Evolutionary conservation across 2,113 vertebrate genomes (phyloP), one percentile per base, ranked within the genome.

Genomic region (Oreochromis spilurus): DNA sequence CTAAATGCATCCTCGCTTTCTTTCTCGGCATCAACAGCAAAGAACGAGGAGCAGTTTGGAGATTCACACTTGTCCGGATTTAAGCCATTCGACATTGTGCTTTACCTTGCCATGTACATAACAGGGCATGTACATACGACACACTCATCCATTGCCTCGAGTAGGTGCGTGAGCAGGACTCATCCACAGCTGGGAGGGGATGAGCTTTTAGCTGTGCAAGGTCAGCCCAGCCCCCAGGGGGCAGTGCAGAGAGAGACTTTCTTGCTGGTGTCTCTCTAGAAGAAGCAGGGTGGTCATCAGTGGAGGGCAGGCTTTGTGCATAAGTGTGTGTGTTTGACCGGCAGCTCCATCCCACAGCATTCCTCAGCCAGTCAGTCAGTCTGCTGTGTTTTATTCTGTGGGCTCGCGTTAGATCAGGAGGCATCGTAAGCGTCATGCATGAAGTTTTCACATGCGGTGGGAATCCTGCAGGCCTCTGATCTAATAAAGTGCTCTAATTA

Each of bases 71-170:
- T 82, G 89, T 84, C 82, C 70, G 75, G 48, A 58, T 58, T 55
- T 19, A 90, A 91, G 93, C 94, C 94, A 92, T 93, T 89, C 90
- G 82, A 85, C 67, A 77, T 85, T 87, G 70, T 86, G 91, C 92
- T 86, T 95, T 96, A 95, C 95, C 95, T 95, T 91, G 65, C 72
- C 81, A 95, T 94, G 94, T 95, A 95, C 93, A 94, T 95, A 88
- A 90, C 92, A 85, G 91, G 85, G 87, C 92, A 95, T 95, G 94
- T 95, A 94, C 94, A 94, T 91, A 80, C 10, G 90, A 88, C 90
- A 91, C 89, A 94, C 89, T 92, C 94, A 91, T 94, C 94, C 93
- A 91, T n/a, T 60, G 91, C 79, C 78, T 84, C 24, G 65, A 77
- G 92, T 48, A 84, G 90, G 84, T 45, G 40, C 52, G 90, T 91